Percentiles rank a stretch among this genome's conserved stretches.
Conservation (phyloP, 2,113 vertebrate genomes). For the Anolis sagrei region DNA sequence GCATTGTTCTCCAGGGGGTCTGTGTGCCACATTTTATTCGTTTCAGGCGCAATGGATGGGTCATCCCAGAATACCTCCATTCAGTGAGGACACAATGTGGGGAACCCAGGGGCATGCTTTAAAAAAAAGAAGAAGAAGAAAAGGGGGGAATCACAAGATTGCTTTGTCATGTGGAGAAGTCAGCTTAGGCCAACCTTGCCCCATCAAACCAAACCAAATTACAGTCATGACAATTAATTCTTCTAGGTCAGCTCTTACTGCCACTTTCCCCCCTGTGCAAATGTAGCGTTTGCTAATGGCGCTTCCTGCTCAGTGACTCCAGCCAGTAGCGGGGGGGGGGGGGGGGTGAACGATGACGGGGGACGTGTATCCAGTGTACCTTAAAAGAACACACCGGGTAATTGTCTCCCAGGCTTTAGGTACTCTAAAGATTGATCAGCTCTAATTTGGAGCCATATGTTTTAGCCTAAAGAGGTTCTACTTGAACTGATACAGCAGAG, state of each 20-base stretch:
- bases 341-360: neutral
- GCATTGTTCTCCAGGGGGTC: no score
- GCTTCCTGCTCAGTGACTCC: neutral
- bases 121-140: no score
- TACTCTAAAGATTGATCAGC: neutral
- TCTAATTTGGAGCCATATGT: neutral
- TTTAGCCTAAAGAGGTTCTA: neutral
- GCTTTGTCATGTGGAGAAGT: neutral
- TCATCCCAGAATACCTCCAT: no score
- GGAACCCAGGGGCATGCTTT: neutral
- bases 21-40: no score
- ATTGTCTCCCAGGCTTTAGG: accelerated
- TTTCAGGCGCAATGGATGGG: no score
- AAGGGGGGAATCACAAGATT: neutral
- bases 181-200: neutral
- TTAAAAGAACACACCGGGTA: neutral
- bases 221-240: neutral
- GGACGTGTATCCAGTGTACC: accelerated
- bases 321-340: accelerated
- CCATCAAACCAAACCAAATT: neutral
- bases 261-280: neutral
- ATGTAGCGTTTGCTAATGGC: conserved; percentile 2
- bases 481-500: neutral
- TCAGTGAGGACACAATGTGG: neutral
- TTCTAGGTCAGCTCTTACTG: neutral